These are phyloP conservation scores for Nothoprocta pentlandii DNA, from an alignment of 2,113 vertebrate genomes.

Conservation along the genomic window DNA sequence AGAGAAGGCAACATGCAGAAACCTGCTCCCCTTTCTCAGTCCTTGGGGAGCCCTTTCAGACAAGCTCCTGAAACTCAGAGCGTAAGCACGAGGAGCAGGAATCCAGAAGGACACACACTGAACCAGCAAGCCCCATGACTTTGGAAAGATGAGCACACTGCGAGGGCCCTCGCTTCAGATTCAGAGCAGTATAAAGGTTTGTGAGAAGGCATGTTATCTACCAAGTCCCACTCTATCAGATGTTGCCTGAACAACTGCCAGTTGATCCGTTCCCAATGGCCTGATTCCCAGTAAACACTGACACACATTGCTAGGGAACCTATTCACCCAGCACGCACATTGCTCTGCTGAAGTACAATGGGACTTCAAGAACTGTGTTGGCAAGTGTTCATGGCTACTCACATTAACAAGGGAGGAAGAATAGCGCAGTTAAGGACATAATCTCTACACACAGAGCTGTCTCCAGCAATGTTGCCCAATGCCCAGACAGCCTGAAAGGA, in stretches of 20 bases:
- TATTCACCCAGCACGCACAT: neutral
- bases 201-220: neutral
- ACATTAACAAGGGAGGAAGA: conserved; percentile 94
- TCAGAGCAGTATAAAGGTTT: neutral
- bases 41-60: neutral
- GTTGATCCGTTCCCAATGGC: neutral
- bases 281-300: neutral
- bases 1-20: neutral
- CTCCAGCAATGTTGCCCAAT: conserved; percentile 96
- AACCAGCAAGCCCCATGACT: neutral
- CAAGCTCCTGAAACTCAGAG: neutral
- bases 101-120: neutral
- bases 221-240: neutral
- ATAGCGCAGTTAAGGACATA: conserved; percentile 97
- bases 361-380: neutral
- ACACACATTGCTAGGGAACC: neutral
- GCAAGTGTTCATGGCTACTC: conserved; percentile 74
- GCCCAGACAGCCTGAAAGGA: conserved; percentile 96
- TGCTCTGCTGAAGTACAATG: neutral
- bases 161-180: neutral
- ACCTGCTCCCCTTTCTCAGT: neutral
- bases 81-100: neutral
- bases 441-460: conserved; percentile 96
- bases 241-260: neutral
- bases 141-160: neutral